These are phyloP conservation scores for Patella caerulea DNA, from an alignment of 2,888 invertebrate species.

Conservation along the genomic window DNA sequence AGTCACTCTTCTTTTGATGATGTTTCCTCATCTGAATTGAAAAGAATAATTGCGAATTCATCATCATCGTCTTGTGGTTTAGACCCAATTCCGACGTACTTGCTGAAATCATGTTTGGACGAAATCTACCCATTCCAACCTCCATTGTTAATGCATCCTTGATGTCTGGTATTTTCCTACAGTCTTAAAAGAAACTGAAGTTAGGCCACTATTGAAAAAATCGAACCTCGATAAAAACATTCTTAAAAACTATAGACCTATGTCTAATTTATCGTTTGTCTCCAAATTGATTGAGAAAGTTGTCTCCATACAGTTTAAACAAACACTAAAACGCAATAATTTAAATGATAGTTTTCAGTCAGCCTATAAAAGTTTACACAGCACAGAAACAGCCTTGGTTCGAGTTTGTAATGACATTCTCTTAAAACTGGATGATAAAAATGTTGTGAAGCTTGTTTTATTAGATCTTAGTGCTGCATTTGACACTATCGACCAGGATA, in stretches of 20 bases:
- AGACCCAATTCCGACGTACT: neutral
- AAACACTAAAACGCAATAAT: neutral
- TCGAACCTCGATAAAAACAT: neutral
- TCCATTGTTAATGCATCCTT: neutral
- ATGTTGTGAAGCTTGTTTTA: neutral
- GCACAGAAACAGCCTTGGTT: neutral
- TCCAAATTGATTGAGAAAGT: neutral
- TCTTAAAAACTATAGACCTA: neutral
- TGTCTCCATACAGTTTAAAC: neutral
- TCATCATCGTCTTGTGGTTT: neutral
- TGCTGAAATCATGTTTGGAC: neutral
- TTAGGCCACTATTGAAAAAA: neutral
- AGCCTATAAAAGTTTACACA: neutral
- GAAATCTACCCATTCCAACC: neutral
- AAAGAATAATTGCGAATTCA: neutral
- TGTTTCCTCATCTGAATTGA: no score
- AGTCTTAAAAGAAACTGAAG: neutral
- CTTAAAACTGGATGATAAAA: no score
- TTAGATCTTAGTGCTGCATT: slow-evolving; percentile 6
- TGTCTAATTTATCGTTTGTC: neutral
- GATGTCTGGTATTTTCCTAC: neutral
- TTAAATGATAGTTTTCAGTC: neutral
- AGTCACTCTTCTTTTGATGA: no score
- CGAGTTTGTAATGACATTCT: slow-evolving; percentile 2
- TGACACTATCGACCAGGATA: neutral